Percentiles rank a stretch among this genome's conserved stretches.
phyloP scores from a whole-genome alignment of 2,797 vertebrate genomes.

The Paguma larvata region DNA sequence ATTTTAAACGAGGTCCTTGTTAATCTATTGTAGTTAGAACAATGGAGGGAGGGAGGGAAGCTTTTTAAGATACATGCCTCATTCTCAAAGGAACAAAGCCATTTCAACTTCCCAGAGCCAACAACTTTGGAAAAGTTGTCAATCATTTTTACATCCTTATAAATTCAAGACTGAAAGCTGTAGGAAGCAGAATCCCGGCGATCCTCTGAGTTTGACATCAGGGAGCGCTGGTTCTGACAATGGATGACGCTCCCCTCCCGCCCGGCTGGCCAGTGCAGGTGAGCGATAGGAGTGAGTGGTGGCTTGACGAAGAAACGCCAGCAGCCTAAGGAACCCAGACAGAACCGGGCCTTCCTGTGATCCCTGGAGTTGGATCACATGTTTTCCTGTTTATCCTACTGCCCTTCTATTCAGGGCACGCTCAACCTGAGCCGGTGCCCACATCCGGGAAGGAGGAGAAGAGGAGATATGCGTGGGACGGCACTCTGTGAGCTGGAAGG shows the following conservation, averaged over 20 bases:
- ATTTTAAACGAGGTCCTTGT: not conserved
- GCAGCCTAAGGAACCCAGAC: not conserved
- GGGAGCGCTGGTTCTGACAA: too few relatives aligned
- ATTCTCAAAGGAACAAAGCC: not conserved
- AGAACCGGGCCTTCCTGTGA: conserved; percentile 17
- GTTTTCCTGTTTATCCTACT: not conserved
- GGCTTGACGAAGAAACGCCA: not conserved
- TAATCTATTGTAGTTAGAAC: not conserved
- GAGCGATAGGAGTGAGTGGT: not conserved
- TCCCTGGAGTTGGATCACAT: not conserved
- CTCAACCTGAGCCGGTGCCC: not conserved
- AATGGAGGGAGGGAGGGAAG: not conserved
- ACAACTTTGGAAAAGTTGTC: not conserved
- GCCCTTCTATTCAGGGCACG: conserved; percentile 4
- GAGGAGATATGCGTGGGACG: not conserved
- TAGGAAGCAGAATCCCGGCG: not conserved
- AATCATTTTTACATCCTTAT: not conserved
- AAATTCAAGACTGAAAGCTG: not conserved
- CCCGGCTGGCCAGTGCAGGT: not conserved
- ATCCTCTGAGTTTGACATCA: not conserved
- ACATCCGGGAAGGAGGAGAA: not conserved
- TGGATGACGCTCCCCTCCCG: not conserved
- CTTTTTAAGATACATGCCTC: not conserved
- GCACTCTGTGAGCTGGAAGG: not conserved
- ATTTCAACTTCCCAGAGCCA: not conserved